These are phyloP conservation scores for Hyperoplus lanceolatus DNA, from an alignment of 2,797 vertebrate genomes.

Conservation along the genomic window DNA sequence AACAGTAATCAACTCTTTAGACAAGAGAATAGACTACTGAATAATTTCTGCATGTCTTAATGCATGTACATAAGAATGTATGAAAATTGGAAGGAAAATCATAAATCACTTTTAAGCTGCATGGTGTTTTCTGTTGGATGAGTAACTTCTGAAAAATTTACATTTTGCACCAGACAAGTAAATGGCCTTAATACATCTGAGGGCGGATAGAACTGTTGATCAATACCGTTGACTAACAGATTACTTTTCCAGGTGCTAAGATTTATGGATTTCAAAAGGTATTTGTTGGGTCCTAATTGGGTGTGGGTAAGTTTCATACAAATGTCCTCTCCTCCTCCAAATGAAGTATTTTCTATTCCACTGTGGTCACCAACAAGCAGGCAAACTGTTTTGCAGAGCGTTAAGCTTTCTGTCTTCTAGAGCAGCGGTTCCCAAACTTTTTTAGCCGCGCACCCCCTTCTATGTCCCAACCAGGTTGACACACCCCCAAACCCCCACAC, in stretches of 20 bases:
- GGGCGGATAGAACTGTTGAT: constrained; percentile 38
- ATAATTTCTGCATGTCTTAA: background rate
- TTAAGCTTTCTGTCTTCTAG: constrained; percentile 12
- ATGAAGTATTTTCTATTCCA: background rate
- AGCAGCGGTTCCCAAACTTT: no score
- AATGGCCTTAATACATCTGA: constrained; percentile 35
- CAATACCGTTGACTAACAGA: constrained; percentile 42
- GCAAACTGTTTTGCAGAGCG: constrained; percentile 2
- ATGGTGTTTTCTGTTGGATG: background rate
- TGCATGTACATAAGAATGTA: background rate
- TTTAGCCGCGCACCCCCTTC: no score
- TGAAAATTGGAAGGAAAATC: background rate
- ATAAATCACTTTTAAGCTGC: background rate
- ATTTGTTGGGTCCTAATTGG: constrained; percentile 24
- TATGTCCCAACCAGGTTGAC: no score
- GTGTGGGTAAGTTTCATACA: constrained; percentile 16
- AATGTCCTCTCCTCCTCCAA: constrained; percentile 5
- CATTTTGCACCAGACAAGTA: constrained; percentile 32
- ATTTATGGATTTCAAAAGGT: constrained; percentile 36
- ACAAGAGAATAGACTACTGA: background rate
- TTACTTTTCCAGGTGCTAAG: constrained; percentile 33
- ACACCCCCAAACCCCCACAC: no score
- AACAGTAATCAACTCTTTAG: background rate
- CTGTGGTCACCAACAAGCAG: background rate
- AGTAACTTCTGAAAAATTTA: constrained; percentile 18